Percentiles rank a stretch among this genome's conserved stretches.
These are phyloP conservation scores for Myathropa florea DNA, from an alignment of 2,888 invertebrate genomes.

Conservation along the genomic window DNA sequence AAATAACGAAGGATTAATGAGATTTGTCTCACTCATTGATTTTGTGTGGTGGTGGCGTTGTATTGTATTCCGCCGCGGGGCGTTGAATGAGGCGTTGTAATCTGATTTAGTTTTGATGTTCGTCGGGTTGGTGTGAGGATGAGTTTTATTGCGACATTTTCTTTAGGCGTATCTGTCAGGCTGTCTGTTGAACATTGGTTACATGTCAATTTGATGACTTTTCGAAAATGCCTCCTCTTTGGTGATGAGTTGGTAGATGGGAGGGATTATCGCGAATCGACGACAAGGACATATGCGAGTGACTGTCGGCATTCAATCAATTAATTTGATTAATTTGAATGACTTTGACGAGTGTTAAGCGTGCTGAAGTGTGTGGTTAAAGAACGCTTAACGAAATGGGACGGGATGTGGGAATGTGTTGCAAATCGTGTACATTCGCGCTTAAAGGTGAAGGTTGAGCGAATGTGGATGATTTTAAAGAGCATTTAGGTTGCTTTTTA, in stretches of 20 bases:
- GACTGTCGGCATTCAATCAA: background rate
- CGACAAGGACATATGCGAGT: background rate
- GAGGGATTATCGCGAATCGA: background rate
- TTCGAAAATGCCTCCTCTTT: background rate
- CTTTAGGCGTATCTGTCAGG: background rate
- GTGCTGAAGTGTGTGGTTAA: background rate
- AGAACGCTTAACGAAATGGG: background rate
- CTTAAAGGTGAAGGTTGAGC: too few relatives aligned
- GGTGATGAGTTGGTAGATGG: background rate
- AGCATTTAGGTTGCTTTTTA: too few relatives aligned
- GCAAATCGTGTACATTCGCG: background rate
- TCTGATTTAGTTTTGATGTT: constrained; percentile 18
- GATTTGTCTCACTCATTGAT: constrained; percentile 46
- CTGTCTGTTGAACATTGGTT: background rate
- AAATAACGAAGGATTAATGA: constrained; percentile 29
- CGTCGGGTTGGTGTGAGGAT: background rate
- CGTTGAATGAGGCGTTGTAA: background rate
- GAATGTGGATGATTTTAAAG: too few relatives aligned
- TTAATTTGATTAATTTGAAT: background rate
- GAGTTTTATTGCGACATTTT: background rate
- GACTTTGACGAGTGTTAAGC: background rate
- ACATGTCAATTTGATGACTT: background rate
- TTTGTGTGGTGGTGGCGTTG: background rate
- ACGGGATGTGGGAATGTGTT: background rate
- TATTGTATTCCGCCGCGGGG: background rate